These are phyloP conservation scores for Nicator chloris DNA, from an alignment of 2,113 vertebrate species.

Conservation along the genomic window DNA sequence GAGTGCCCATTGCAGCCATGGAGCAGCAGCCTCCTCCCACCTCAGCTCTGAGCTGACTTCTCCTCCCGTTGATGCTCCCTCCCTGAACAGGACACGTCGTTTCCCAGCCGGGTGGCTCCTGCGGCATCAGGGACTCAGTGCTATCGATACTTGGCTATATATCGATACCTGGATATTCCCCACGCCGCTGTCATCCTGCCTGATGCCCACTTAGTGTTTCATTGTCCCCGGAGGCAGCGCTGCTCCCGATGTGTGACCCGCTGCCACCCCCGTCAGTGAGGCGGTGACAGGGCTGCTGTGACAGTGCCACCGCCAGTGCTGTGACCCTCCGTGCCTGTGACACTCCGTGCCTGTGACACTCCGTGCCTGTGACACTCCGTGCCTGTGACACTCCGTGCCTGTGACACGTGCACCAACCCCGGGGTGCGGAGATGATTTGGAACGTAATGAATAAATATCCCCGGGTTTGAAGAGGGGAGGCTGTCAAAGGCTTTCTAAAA, in stretches of 20 bases:
- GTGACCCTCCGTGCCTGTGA: too few species aligned
- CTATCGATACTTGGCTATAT: not conserved
- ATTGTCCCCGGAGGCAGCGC: not conserved
- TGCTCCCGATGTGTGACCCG: not conserved
- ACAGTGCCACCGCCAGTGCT: not conserved
- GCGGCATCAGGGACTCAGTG: not conserved
- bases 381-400: not conserved
- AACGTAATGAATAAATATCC: conserved; percentile 33
- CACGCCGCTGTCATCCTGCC: not conserved
- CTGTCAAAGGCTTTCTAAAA: conserved; percentile 50
- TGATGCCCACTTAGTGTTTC: not conserved
- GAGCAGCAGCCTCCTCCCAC: rapidly evolving
- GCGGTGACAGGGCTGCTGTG: not conserved
- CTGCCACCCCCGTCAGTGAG: not conserved
- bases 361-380: not conserved
- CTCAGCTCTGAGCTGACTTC: not conserved
- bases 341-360: not conserved
- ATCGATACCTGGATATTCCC: not conserved
- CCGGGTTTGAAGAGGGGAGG: not conserved
- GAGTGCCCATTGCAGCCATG: rapidly evolving
- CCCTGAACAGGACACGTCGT: not conserved
- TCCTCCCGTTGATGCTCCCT: not conserved
- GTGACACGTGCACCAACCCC: not conserved
- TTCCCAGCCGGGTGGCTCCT: not conserved
- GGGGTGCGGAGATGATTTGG: not conserved